Evolutionary conservation across 1,140 invertebrate species (phyloP), one percentile per base, ranked within the genome.

Genomic region (Conopomorpha cramerella): DNA sequence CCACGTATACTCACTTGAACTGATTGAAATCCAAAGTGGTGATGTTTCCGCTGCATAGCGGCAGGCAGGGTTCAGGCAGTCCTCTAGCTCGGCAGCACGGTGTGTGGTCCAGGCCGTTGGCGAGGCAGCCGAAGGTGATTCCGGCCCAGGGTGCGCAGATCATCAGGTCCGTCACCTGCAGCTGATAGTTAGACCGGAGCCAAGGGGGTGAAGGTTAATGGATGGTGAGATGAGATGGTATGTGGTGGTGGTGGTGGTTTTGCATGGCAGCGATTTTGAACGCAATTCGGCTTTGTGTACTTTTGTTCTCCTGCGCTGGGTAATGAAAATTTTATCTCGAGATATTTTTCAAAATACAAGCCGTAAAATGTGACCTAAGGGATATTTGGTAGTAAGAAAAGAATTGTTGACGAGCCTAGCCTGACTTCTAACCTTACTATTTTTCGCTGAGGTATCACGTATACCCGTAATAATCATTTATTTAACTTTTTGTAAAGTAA

Each of bases 71-170:
- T 0, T 82, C 78, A 0, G 90, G 89, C 6, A 93, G 79, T 0
- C 90, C 89, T 18, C 87, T 72, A 0, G 85, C 79, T 13, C 81
- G 77, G 55, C 91, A 93, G 72, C 90, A 93, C 0, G 87, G 84
- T 1, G 87, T 87, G 67, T 92, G 90, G 72, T 93, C 90, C 39
- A 88, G 81, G 1, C 87, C 86, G 51, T 92, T 89, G 10, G 88
- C 84, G 32, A 93, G 72, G 55, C 91, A 93, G 2, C 82, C 82
- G 54, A 92, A 92, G 2, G 88, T 89, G 13, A 85, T 83, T 0
- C 84, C 81, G 1, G 89, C 88, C 87, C 88, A 92, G 0, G 90
- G 89, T 0, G 90, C 90, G 62, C 91, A 93, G 16, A 92, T 90
- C 86, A 93, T 91, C 46, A 92, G 74, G 61, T 92, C 90, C 39